A percentile compares a stretch with the other conserved stretches of the same genome.
phyloP scores from a whole-genome alignment of 2,888 invertebrate species.

The Diarsia dahlii region DNA sequence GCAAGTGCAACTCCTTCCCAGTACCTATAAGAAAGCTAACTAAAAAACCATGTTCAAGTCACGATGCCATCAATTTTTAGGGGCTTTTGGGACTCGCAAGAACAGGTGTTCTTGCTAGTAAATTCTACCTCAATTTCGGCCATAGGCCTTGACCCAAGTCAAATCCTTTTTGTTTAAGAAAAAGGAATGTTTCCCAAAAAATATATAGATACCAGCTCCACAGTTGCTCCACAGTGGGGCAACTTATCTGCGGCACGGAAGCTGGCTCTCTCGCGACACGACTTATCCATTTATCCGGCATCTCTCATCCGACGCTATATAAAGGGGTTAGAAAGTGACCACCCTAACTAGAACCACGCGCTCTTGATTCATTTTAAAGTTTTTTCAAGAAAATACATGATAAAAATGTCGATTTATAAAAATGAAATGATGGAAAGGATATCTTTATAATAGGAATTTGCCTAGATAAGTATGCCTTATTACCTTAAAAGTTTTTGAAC shows the following conservation, averaged over 20 bases:
- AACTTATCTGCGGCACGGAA: slow-evolving; percentile 72
- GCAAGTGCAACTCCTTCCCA: not conserved
- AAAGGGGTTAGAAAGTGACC: slow-evolving; percentile 81
- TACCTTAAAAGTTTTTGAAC: not conserved
- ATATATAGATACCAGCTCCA: not conserved
- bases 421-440: not conserved
- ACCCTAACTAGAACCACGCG: slow-evolving; percentile 51
- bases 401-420: not conserved
- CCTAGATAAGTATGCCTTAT: not conserved
- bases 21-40: not conserved
- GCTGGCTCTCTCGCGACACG: slow-evolving; percentile 83
- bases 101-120: not conserved
- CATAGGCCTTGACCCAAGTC: not conserved
- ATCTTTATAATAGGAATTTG: not conserved
- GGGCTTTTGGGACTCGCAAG: no score
- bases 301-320: slow-evolving; percentile 73
- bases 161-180: not conserved
- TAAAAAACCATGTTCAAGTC: not conserved
- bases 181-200: not conserved
- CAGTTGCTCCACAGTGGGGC: slow-evolving; percentile 52
- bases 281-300: slow-evolving; percentile 87
- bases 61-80: not conserved
- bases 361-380: slow-evolving; percentile 52
- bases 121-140: not conserved
- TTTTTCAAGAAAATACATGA: slow-evolving; percentile 37